Evolutionary conservation across 2,113 vertebrate genomes (phyloP), one percentile per base, ranked within the genome.

Genomic region (Sinosuthora webbiana): DNA sequence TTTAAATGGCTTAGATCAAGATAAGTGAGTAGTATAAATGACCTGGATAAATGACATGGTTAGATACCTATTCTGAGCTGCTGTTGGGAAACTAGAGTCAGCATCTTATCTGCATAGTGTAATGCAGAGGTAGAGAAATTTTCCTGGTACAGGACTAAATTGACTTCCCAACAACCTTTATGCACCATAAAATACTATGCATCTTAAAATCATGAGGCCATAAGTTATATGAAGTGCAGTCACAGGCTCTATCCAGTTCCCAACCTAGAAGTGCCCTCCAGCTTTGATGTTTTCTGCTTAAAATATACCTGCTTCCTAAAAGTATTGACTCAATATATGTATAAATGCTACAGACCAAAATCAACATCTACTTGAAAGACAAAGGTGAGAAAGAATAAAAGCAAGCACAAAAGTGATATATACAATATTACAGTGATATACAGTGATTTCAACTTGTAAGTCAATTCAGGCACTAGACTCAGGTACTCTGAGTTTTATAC

Each of bases 331-430:
- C 10, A 52, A 27, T 13, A 2, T 25, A 15, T 70, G 9, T 30
- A 42, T 28, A 63, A n/a, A 64, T 63, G 6, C 3, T 31, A 37
- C n/a, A 73, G 45, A 44, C 3, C 8, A 24, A n/a, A 68, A 60
- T 59, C 24, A 85, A 28, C 19, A 44, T 6, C 39, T 45, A 4
- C 19, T 70, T 3, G 4, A 70, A 89, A 52, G 30, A 77, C 3
- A 78, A 67, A 55, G 2, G 2, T 4, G 10, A 39, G 39, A 85
- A 28, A 33, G 13, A 11, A 17, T 53, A 83, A 49, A 42, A 35
- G 1, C 1, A 3, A 53, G 10, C 37, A 52, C 2, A 18, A 22
- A 77, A 63, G 2, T 37, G 5, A 13, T 52, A 14, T 19, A 52
- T 24, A 28, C 5, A 53, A 21, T 67, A 56, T 59, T 33, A 39